Base-by-base conservation (phyloP, 2,888 invertebrate genomes). In the Cremastinae sp. region DNA sequence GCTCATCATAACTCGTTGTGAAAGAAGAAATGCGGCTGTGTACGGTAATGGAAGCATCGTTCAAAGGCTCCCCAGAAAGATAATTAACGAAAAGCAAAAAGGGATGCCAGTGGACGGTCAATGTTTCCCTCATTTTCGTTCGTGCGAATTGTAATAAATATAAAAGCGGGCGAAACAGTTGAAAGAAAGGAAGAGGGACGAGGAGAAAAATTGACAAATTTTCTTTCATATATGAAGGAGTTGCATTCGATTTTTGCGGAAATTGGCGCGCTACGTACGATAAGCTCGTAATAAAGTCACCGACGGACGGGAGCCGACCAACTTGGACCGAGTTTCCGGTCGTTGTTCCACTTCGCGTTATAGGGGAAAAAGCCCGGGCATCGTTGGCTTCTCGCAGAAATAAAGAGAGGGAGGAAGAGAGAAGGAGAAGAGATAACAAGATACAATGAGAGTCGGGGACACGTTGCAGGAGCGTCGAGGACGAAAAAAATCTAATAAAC, bases 311-410 rank as follows among this genome's bases (percentile, higher is more conserved):
- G 85, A 86, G 86, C 86, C 86, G 80, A 79, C 82, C 79, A 83
- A 83, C 81, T 86, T 83, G 81, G 81, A 83, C 82, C 79, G 79
- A 79, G 80, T 81, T 74, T 66, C 78, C 82, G 87, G 87, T 87
- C 87, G 84, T 87, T 87, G 87, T 83, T 87, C 87, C 76, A 87
- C 84, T 87, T 87, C 82, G 78, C 68, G 64, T 72, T 61, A 53
- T 51, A 28, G 43, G 5, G 28, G 45, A 49, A 38, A 20, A 49
- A 47, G 41, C 41, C 43, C 66, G 34, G 20, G 43, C 61, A 74
- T 68, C 43, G 66, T 18, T 65, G 16, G 43, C 53, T 53, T 20
- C 12, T 14, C 51, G 41, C 10, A 53, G 53, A 65, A 41, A 65
- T 22, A 65, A 36, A 51, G 65, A 65, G 10, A 41, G 20, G 5